Evolutionary conservation across 2,888 invertebrate genomes (phyloP), one percentile per base, ranked within the genome.

Genomic region (Nomada flava): DNA sequence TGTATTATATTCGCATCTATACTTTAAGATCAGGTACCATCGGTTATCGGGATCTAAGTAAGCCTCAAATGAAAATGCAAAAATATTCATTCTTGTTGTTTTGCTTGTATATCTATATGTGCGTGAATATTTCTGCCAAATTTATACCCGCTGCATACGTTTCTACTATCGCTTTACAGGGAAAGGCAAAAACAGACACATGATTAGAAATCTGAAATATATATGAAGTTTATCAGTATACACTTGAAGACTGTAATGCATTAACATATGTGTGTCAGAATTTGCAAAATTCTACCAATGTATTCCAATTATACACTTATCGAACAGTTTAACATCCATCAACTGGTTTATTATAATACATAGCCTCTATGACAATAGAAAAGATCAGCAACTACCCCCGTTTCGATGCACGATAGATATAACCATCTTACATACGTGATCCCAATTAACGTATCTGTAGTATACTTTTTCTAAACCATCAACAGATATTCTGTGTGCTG

Each of bases 131-230:
- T 63, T 59, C 42, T 59, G 15, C 26, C 59, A 20, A 64, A 59
- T 42, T 57, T 20, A 72, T 59, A 47, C 9, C 71, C 23, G 44
- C 62, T 67, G 44, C 29, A 71, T n/a, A 64, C 15, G 55, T 13
- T 63, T 11, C 1, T 64, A 55, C 7, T 76, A 57, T 65, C 7
- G 13, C 76, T 75, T 70, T 57, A 71, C 44, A 72, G 84, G 83
- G 83, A 77, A 47, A 80, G 74, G 65, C 52, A 78, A 63, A 82
- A 78, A 82, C n/a, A 87, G 65, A 79, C 67, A 74, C 63, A 50
- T 64, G 9, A 76, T 78, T 80, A 83, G 76, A 87, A 85, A 85
- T 87, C 71, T 86, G 82, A 83, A 85, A 75, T 87, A 83, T 77
- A 78, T 65, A 79, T 75, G 63, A 75, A 67, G 74, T 86, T 84